Conservation (phyloP, 2,888 invertebrate species). For the Drosophila quinaria region DNA sequence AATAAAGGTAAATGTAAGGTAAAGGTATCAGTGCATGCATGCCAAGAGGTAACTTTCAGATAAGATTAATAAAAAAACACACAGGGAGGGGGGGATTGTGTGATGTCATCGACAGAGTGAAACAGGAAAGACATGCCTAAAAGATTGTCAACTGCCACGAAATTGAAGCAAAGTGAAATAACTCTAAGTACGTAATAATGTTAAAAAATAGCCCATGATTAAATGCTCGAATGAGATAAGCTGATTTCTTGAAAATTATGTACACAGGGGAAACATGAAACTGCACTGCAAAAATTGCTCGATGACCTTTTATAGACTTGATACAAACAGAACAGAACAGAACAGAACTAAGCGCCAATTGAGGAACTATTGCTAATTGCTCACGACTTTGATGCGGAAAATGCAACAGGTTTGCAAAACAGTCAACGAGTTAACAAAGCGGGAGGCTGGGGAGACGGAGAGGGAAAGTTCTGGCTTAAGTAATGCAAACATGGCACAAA, state of each 20-base stretch:
- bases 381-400: slow-evolving; percentile 73
- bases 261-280: slow-evolving; percentile 3
- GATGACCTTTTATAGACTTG: slow-evolving; percentile 55
- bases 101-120: slow-evolving; percentile 56
- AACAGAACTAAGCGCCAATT: slow-evolving; percentile 25
- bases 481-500: slow-evolving; percentile 41
- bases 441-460: not conserved
- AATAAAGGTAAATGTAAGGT: slow-evolving; percentile 26
- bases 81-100: slow-evolving; percentile 21
- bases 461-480: slow-evolving; percentile 1
- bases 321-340: not conserved
- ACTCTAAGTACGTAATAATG: slow-evolving; percentile 41
- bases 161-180: slow-evolving; percentile 38
- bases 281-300: slow-evolving; percentile 16
- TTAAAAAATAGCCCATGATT: slow-evolving; percentile 44
- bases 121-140: slow-evolving; percentile 4
- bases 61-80: slow-evolving; percentile 69
- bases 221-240: slow-evolving; percentile 42
- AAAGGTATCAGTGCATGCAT: slow-evolving; percentile 47
- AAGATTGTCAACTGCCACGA: slow-evolving; percentile 54
- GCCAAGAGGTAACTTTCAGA: slow-evolving; percentile 63
- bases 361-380: slow-evolving; percentile 69
- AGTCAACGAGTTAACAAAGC: not conserved
- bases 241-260: slow-evolving; percentile 16
- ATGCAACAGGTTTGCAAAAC: slow-evolving; percentile 70